phyloP scores from a whole-genome alignment of 2,888 invertebrate genomes.

The Xestoiulus laeticollis region DNA sequence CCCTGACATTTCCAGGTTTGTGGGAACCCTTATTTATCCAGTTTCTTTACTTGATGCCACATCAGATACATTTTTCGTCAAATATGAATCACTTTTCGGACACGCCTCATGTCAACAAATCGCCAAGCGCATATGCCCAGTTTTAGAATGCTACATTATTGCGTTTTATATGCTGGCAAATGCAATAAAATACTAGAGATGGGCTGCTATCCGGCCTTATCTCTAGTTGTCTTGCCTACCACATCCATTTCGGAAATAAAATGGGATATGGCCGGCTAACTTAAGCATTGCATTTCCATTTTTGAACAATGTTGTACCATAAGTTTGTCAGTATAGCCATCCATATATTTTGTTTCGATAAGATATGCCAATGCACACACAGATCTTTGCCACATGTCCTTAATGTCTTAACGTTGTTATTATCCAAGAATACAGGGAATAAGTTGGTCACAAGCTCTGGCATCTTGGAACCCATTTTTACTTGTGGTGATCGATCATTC shows the following conservation, averaged over 20 bases:
- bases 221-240: not conserved
- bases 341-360: not conserved
- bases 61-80: no score
- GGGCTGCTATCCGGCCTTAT: not conserved
- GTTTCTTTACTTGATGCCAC: no score
- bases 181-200: not conserved
- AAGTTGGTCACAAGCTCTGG: not conserved
- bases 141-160: not conserved
- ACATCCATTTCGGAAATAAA: not conserved
- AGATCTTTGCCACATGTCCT: not conserved
- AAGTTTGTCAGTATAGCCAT: not conserved
- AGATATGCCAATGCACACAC: not conserved
- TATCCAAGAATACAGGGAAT: not conserved
- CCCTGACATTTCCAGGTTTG: no score
- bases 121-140: not conserved
- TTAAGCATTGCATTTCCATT: not conserved
- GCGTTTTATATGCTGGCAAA: not conserved
- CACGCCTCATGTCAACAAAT: not conserved
- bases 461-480: not conserved
- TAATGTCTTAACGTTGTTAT: not conserved
- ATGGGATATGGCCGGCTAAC: not conserved
- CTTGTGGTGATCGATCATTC: not conserved
- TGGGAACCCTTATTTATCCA: no score
- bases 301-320: not conserved
- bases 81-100: not conserved